phyloP scores from a whole-genome alignment of 2,113 vertebrate genomes.

The Cichladusa arquata region DNA sequence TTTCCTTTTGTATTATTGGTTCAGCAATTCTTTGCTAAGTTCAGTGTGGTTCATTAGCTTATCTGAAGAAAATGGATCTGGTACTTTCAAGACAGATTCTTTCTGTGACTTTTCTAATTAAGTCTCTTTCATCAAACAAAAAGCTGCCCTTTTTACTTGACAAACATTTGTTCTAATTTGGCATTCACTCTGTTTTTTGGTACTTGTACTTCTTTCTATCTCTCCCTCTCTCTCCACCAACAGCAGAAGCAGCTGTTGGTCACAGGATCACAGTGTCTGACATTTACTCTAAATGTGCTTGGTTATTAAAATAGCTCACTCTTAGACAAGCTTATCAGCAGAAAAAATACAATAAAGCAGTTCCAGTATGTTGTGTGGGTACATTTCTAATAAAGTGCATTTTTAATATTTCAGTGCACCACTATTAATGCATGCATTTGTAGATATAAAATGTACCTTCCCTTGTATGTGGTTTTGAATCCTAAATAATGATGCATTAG shows the following conservation, averaged over 20 bases:
- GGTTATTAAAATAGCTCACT: constrained; percentile 76
- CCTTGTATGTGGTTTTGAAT: not conserved
- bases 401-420: not conserved
- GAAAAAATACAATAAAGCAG: constrained; percentile 62
- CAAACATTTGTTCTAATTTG: constrained; percentile 79
- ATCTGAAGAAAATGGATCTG: constrained; percentile 69
- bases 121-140: constrained; percentile 71
- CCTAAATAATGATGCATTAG: not conserved
- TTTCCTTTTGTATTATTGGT: constrained; percentile 17
- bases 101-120: constrained; percentile 77
- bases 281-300: constrained; percentile 71
- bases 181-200: constrained; percentile 60
- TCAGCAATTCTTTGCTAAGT: constrained; percentile 69
- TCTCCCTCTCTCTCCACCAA: not conserved
- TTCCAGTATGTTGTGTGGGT: not conserved
- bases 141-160: constrained; percentile 73
- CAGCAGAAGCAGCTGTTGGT: constrained; percentile 74
- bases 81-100: constrained; percentile 61
- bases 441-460: constrained; percentile 4
- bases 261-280: constrained; percentile 64
- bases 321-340: constrained; percentile 70
- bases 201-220: constrained; percentile 30
- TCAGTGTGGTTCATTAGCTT: constrained; percentile 73
- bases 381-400: not conserved
- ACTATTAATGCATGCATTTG: not conserved